These are phyloP conservation scores for Phymatocera aterrima DNA, from an alignment of 2,888 invertebrate species.

Conservation along the genomic window DNA sequence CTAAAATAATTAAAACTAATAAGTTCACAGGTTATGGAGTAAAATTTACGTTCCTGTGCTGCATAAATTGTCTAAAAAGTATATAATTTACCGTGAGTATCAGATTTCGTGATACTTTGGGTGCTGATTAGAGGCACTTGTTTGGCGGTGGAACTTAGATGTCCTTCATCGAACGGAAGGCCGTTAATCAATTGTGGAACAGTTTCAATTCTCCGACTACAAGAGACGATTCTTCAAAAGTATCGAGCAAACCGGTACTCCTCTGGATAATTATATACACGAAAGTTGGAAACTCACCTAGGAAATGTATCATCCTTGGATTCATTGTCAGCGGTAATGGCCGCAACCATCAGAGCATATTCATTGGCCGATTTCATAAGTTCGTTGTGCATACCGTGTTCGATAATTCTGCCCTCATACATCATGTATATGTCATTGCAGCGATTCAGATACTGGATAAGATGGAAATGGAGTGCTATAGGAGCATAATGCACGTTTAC, in stretches of 20 bases:
- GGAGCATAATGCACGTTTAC: background rate
- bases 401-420: constrained; percentile 77
- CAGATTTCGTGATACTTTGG: background rate
- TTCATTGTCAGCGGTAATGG: constrained; percentile 47
- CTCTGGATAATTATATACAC: background rate
- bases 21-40: background rate
- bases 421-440: constrained; percentile 79
- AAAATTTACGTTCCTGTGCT: too few species aligned
- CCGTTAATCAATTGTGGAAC: background rate
- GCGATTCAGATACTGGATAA: constrained; percentile 74
- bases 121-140: too few species aligned
- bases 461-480: background rate
- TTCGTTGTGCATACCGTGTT: constrained; percentile 77
- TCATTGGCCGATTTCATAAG: constrained; percentile 72
- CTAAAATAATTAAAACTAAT: too few species aligned
- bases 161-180: background rate
- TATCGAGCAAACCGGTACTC: background rate
- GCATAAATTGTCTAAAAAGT: background rate
- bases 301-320: constrained; percentile 25
- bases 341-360: constrained; percentile 67
- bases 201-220: background rate
- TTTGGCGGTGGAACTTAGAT: background rate
- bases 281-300: constrained; percentile 5
- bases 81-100: background rate
- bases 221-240: background rate